Evolutionary conservation across 2,797 vertebrate genomes (phyloP).

Genomic region (Phataginus tetradactyla): DNA sequence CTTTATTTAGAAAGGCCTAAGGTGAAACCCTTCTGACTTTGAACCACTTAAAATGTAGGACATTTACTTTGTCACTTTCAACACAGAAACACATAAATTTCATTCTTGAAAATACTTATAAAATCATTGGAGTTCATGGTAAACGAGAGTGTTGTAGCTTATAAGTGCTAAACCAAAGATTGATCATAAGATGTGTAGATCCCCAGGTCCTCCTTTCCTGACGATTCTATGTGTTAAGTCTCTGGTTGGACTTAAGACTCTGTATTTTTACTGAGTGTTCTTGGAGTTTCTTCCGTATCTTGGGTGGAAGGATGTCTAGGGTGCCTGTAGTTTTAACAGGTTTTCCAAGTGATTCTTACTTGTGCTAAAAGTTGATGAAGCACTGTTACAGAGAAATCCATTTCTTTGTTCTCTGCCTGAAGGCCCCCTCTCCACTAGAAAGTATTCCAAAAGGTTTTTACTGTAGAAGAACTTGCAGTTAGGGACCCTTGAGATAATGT

Average conservation of each 20-base stretch:
- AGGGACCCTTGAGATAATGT: background rate
- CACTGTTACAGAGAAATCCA: background rate
- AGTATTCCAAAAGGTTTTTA: background rate
- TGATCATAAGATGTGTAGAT: background rate
- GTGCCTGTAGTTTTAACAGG: background rate
- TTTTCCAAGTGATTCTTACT: background rate
- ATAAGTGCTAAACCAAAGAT: background rate
- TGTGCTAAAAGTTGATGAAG: background rate
- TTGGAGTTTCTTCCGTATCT: background rate
- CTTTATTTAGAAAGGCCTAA: slow-evolving; percentile 41
- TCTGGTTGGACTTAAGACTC: background rate
- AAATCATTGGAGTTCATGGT: background rate
- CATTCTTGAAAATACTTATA: background rate
- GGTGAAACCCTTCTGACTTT: background rate
- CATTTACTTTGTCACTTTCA: slow-evolving; percentile 13
- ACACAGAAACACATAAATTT: background rate
- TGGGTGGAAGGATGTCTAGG: background rate
- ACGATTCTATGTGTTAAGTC: background rate
- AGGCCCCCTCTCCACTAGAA: background rate
- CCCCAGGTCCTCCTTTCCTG: background rate
- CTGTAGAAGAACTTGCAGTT: background rate
- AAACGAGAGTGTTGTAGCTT: background rate
- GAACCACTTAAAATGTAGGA: slow-evolving; percentile 22
- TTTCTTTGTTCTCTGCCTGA: background rate
- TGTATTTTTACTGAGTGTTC: background rate